A percentile compares a stretch with the other conserved stretches of the same genome.
Evolutionary conservation across 2,797 vertebrate species (phyloP).

Genomic region (Galaxias olidus): DNA sequence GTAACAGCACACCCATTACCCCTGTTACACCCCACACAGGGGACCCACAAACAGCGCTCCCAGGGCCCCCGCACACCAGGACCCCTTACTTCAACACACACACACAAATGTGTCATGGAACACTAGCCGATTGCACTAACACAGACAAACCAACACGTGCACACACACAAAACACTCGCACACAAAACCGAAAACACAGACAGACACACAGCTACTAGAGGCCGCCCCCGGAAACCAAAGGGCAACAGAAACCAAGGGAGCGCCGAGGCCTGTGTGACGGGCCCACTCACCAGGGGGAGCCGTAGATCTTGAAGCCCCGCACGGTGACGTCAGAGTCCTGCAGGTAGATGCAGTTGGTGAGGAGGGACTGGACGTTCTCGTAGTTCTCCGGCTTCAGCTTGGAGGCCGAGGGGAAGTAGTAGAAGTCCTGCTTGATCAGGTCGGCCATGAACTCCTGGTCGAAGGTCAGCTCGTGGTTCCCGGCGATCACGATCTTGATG

Average conservation of each 20-base stretch:
- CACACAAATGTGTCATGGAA: constrained; percentile 6
- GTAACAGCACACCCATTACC: constrained; percentile 56
- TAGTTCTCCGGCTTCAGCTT: constrained; percentile 96
- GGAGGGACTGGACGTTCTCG: constrained; percentile 93
- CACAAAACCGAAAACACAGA: not conserved
- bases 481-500: constrained; percentile 95
- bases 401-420: constrained; percentile 95
- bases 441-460: constrained; percentile 99
- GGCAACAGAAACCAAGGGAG: not conserved
- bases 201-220: not conserved
- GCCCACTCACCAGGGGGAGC: constrained; percentile 92
- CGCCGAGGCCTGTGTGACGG: not conserved
- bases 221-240: no score
- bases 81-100: constrained; percentile 6
- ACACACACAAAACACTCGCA: constrained; percentile 1
- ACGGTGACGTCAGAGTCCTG: constrained; percentile 95
- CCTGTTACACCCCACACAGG: constrained; percentile 29
- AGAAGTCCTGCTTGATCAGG: constrained; percentile 98
- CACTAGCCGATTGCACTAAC: not conserved
- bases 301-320: constrained; percentile 91
- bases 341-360: constrained; percentile 98
- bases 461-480: constrained; percentile 96
- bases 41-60: constrained; percentile 1
- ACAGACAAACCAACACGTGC: not conserved
- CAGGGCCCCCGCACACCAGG: not conserved